A percentile compares a stretch with the other conserved stretches of the same genome.
Evolutionary conservation across 2,888 invertebrate species (phyloP).

Genomic region (Cephus sareptanus): DNA sequence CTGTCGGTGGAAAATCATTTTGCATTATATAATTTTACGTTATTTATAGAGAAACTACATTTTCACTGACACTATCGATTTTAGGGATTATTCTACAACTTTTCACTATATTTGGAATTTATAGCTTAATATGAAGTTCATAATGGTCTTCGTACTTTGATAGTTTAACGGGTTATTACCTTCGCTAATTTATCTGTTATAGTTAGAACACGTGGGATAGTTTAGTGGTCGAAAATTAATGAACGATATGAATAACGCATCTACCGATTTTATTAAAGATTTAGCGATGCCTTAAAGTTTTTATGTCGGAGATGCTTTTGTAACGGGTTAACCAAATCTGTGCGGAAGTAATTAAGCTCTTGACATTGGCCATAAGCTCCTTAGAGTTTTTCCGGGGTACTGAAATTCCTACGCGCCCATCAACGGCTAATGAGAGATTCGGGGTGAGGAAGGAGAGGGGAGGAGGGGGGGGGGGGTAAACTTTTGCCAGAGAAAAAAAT

Average conservation of each 20-base stretch:
- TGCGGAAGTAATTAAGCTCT: slow-evolving; percentile 18
- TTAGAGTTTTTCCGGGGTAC: slow-evolving; percentile 32
- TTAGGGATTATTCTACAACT: neutral
- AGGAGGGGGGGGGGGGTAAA: slow-evolving; percentile 37
- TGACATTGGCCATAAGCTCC: slow-evolving; percentile 12
- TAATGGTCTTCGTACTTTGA: slow-evolving; percentile 27
- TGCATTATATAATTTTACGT: neutral
- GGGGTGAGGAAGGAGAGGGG: slow-evolving; percentile 22
- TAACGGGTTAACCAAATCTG: neutral
- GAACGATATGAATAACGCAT: neutral
- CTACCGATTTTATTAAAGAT: neutral
- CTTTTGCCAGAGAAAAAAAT: slow-evolving; percentile 36
- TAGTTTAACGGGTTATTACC: neutral
- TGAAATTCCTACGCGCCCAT: slow-evolving; percentile 56
- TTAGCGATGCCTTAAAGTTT: neutral
- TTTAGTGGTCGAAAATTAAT: neutral
- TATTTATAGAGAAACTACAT: neutral
- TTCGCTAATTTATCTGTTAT: neutral
- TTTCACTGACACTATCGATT: neutral
- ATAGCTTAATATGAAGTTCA: slow-evolving; percentile 54
- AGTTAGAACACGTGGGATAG: neutral
- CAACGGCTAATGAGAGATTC: slow-evolving; percentile 32
- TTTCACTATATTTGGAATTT: slow-evolving; percentile 55
- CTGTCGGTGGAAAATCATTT: neutral
- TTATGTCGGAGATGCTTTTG: neutral